phyloP scores from a whole-genome alignment of 1,140 invertebrate species.

The Phymastichus coffea region DNA sequence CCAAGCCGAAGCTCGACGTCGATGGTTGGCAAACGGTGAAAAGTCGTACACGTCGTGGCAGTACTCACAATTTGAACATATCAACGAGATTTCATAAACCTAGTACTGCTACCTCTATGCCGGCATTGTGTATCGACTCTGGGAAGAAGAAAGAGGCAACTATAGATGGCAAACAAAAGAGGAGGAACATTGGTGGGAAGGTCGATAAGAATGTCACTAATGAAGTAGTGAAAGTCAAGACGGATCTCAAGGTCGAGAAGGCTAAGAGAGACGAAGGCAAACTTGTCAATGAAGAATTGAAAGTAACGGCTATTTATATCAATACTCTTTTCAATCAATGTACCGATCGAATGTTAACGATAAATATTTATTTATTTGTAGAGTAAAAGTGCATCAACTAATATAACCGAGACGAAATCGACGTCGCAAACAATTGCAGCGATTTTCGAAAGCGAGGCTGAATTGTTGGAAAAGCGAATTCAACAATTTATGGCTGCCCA shows the following conservation, averaged over 20 bases:
- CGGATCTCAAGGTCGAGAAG: neutral
- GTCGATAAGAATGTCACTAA: constrained; percentile 37
- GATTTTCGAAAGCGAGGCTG: constrained; percentile 57
- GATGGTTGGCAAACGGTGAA: constrained; percentile 71
- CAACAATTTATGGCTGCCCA: constrained; percentile 55
- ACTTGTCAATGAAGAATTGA: neutral
- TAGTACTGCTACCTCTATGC: constrained; percentile 61
- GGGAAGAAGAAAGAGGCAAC: constrained; percentile 47
- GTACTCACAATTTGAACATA: constrained; percentile 51
- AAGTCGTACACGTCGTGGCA: constrained; percentile 53
- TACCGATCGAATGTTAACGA: no score
- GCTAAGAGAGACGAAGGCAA: neutral
- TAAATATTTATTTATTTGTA: no score
- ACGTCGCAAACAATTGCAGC: constrained; percentile 52
- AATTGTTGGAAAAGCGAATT: constrained; percentile 56
- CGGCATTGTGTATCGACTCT: constrained; percentile 57
- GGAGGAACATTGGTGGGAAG: constrained; percentile 37
- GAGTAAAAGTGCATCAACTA: no score
- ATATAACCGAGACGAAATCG: constrained; percentile 47
- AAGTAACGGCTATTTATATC: no score
- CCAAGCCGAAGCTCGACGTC: constrained; percentile 41
- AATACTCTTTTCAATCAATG: no score
- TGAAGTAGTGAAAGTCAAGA: constrained; percentile 40
- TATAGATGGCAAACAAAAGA: constrained; percentile 28
- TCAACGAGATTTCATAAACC: constrained; percentile 58